Conservation (phyloP, 1,140 invertebrate species). For the Drosophila parvula region DNA sequence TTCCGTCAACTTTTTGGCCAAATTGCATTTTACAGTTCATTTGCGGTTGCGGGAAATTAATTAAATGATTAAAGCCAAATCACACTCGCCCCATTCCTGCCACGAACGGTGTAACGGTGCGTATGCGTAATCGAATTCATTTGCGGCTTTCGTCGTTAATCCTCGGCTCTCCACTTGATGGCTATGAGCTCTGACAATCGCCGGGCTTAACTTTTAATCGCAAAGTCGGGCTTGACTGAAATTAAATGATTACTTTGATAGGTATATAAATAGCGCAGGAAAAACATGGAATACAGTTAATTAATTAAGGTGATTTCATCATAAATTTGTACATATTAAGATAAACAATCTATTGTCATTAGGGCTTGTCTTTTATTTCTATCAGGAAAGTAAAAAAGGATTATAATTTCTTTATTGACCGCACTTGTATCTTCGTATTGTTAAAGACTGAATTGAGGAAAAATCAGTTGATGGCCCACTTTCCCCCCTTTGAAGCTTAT, state of each 20-base stretch:
- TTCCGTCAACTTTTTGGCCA: constrained; percentile 2
- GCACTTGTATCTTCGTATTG: not conserved
- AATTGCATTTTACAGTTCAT: constrained; percentile 50
- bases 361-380: not conserved
- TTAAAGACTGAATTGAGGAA: not conserved
- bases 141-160: constrained; percentile 32
- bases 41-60: constrained; percentile 50
- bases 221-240: constrained; percentile 1
- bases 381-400: not conserved
- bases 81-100: not conserved
- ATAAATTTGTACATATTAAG: not conserved
- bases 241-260: constrained; percentile 1
- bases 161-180: constrained; percentile 24
- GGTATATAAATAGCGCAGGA: not conserved
- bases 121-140: constrained; percentile 65
- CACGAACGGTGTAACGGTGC: constrained; percentile 24
- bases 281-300: not conserved
- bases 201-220: constrained; percentile 30
- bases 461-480: not conserved
- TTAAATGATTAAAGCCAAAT: constrained; percentile 49
- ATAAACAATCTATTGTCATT: too few species aligned
- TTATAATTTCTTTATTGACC: not conserved
- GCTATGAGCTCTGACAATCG: constrained; percentile 30
- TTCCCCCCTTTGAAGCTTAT: not conserved
- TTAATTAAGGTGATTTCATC: not conserved